phyloP scores from a whole-genome alignment of 2,113 vertebrate genomes.

The Dryoscopus gambensis region DNA sequence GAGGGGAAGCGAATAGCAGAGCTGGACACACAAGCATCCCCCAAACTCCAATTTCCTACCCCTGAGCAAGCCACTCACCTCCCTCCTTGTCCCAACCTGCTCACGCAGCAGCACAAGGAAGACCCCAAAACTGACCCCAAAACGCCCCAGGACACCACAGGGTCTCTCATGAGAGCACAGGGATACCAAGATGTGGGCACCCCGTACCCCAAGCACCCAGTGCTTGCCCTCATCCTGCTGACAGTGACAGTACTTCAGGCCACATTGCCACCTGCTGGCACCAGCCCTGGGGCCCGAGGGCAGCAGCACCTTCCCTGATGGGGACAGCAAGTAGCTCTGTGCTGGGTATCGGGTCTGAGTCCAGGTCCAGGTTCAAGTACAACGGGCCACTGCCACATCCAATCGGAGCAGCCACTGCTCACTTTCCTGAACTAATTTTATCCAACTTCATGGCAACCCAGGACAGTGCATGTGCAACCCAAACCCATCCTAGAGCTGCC shows the following conservation, averaged over 20 bases:
- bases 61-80: neutral
- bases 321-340: neutral
- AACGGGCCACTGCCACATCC: neutral
- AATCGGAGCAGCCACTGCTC: neutral
- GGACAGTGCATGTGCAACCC: neutral
- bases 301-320: neutral
- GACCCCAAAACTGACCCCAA: neutral
- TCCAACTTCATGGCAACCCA: neutral
- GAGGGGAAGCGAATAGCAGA: neutral
- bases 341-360: no score
- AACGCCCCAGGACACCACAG: rapidly evolving
- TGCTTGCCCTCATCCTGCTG: neutral
- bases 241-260: neutral
- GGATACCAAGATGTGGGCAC: neutral
- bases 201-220: neutral
- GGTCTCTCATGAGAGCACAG: neutral
- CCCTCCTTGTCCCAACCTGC: neutral
- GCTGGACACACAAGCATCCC: neutral
- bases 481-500: neutral
- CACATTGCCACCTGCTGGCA: conserved; percentile 46
- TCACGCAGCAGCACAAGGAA: neutral
- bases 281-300: neutral
- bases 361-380: neutral
- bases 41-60: neutral
- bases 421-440: neutral